These are phyloP conservation scores for Theretra japonica DNA, from an alignment of 2,888 invertebrate species.

Conservation along the genomic window DNA sequence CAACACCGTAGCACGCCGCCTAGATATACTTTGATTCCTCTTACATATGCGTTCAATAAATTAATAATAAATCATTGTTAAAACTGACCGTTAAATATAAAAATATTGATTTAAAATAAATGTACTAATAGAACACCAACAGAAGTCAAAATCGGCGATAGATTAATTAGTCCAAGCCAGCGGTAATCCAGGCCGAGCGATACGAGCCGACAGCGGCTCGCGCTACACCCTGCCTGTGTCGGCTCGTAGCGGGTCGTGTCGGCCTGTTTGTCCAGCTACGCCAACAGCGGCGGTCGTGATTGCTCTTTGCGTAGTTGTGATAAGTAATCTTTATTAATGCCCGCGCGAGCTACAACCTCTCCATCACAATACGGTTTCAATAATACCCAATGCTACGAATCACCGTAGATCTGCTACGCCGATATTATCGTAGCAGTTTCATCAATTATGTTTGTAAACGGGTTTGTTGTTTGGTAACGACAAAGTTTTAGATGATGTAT, in stretches of 20 bases:
- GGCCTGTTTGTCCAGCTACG: constrained; percentile 6
- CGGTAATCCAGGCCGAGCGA: neutral
- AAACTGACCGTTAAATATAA: neutral
- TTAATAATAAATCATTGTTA: too few species aligned
- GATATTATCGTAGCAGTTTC: neutral
- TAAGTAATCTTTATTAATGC: constrained; percentile 16
- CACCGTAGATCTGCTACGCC: neutral
- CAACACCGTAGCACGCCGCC: too few species aligned
- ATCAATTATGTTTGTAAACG: neutral
- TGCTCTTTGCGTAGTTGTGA: constrained; percentile 6
- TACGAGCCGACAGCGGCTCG: neutral
- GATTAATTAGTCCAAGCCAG: neutral
- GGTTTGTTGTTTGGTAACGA: neutral
- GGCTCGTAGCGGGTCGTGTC: neutral
- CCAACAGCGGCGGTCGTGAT: constrained; percentile 5
- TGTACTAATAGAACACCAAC: neutral
- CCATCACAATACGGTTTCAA: neutral
- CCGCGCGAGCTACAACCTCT: neutral
- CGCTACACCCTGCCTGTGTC: too few species aligned
- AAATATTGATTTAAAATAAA: neutral
- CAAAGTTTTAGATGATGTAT: too few species aligned
- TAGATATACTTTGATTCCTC: too few species aligned
- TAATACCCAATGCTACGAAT: neutral
- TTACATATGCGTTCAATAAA: too few species aligned
- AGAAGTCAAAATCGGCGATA: neutral